These are phyloP conservation scores for Phymorhynchus buccinoides DNA, from an alignment of 1,140 invertebrate species.

Conservation along the genomic window DNA sequence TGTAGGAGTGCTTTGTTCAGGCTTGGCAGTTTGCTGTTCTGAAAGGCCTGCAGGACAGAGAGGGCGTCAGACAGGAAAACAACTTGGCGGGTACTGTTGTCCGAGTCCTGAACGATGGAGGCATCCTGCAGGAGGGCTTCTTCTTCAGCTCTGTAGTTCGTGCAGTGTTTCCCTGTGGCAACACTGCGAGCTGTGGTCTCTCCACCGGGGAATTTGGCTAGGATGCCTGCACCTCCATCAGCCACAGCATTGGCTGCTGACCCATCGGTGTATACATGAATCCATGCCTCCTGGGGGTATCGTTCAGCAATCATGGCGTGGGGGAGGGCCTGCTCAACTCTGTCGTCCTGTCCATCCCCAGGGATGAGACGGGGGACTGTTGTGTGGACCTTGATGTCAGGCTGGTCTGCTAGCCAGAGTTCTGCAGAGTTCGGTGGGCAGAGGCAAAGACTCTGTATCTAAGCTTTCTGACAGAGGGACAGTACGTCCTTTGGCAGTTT, in stretches of 20 bases:
- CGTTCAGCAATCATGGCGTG: too few species aligned
- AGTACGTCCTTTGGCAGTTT: background rate
- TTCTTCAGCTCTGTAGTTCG: background rate
- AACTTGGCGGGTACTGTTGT: background rate
- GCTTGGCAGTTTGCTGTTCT: background rate
- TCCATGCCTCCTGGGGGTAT: too few species aligned
- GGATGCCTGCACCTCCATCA: too few species aligned
- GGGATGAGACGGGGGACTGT: background rate
- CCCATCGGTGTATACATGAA: too few species aligned
- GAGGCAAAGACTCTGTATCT: too few species aligned
- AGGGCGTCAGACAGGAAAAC: constrained; percentile 14
- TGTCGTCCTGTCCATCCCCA: background rate
- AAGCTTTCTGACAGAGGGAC: background rate
- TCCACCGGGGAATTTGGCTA: background rate
- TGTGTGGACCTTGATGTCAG: background rate
- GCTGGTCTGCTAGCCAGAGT: too few species aligned
- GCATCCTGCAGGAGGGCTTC: background rate
- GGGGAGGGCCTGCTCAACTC: too few species aligned
- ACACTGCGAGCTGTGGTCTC: background rate
- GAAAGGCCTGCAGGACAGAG: background rate
- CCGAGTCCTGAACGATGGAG: background rate
- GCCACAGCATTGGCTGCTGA: too few species aligned
- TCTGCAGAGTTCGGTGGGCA: background rate
- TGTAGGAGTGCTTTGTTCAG: background rate
- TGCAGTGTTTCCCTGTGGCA: constrained; percentile 4